Percentiles rank a stretch among this genome's conserved stretches.
phyloP scores from a whole-genome alignment of 2,888 invertebrate genomes.

The Drymonia ruficornis region DNA sequence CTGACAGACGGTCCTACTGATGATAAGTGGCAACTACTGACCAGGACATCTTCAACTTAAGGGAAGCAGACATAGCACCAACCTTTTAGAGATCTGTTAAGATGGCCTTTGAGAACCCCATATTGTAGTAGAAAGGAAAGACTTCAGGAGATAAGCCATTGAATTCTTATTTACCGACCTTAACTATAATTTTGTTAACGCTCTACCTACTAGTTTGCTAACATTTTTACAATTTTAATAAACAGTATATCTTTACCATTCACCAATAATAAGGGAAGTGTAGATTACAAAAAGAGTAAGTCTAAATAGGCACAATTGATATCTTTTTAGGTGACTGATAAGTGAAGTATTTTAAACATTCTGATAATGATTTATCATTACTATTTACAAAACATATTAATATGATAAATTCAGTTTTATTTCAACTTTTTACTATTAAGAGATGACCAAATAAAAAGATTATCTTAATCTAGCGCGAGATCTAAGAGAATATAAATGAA shows the following conservation, averaged over 20 bases:
- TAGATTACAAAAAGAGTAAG: neutral
- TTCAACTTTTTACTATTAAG: neutral
- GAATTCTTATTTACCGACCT: too few species aligned
- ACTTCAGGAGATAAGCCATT: too few species aligned
- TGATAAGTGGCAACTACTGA: too few species aligned
- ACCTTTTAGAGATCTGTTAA: too few species aligned
- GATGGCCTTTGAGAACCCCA: too few species aligned
- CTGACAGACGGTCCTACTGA: too few species aligned
- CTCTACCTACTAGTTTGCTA: too few species aligned
- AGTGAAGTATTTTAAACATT: conserved; percentile 1
- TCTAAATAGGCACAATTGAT: conserved; percentile 2
- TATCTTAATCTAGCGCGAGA: neutral
- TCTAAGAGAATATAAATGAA: conserved; percentile 14
- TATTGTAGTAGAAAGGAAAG: too few species aligned
- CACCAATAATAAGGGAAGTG: neutral
- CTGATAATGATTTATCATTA: conserved; percentile 13
- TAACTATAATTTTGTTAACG: too few species aligned
- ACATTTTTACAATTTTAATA: too few species aligned
- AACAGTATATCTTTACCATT: neutral
- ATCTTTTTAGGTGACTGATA: conserved; percentile 11
- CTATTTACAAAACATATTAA: conserved; percentile 2
- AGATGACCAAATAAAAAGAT: neutral
- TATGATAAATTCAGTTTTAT: neutral
- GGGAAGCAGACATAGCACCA: too few species aligned
- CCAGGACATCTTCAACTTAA: too few species aligned